Evolutionary conservation across 2,888 invertebrate species (phyloP).

Genomic region (Idaea straminata): DNA sequence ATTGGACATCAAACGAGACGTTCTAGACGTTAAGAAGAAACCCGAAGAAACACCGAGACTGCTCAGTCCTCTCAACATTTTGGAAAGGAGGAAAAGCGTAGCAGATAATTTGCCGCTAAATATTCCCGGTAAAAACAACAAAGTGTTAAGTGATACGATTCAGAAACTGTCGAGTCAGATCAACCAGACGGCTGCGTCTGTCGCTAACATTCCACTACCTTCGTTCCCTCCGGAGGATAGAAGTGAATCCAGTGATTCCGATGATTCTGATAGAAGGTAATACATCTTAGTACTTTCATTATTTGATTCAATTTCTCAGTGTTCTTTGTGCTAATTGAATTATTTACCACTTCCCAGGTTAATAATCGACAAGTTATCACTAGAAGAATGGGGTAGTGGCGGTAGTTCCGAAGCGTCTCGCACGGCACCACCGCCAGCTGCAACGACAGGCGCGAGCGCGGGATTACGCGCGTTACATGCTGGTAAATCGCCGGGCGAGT

Average conservation of each 20-base stretch:
- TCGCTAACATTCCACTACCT: conserved; percentile 51
- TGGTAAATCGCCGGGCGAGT: conserved; percentile 72
- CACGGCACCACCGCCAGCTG: conserved; percentile 22
- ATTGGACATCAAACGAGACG: conserved; percentile 56
- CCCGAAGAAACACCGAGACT: conserved; percentile 59
- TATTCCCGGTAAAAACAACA: conserved; percentile 76
- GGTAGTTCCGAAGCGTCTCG: conserved; percentile 41
- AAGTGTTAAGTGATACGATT: conserved; percentile 82
- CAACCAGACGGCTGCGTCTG: conserved; percentile 63
- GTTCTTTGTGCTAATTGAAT: no score
- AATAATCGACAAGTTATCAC: conserved; percentile 72
- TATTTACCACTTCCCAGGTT: conserved; percentile 42
- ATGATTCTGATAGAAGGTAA: conserved; percentile 72
- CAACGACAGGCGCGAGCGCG: conserved; percentile 14
- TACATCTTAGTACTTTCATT: conserved; percentile 11
- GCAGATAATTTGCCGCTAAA: conserved; percentile 57
- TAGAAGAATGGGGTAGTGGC: conserved; percentile 57
- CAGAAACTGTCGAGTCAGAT: conserved; percentile 81
- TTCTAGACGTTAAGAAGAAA: conserved; percentile 60
- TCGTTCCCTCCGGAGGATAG: conserved; percentile 62
- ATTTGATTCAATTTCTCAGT: not conserved
- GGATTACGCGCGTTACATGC: conserved; percentile 55
- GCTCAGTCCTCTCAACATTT: conserved; percentile 61
- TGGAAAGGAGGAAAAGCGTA: conserved; percentile 68
- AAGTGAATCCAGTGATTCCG: conserved; percentile 72